Conservation (phyloP, 2,113 vertebrate genomes). For the Ovibos moschatus region DNA sequence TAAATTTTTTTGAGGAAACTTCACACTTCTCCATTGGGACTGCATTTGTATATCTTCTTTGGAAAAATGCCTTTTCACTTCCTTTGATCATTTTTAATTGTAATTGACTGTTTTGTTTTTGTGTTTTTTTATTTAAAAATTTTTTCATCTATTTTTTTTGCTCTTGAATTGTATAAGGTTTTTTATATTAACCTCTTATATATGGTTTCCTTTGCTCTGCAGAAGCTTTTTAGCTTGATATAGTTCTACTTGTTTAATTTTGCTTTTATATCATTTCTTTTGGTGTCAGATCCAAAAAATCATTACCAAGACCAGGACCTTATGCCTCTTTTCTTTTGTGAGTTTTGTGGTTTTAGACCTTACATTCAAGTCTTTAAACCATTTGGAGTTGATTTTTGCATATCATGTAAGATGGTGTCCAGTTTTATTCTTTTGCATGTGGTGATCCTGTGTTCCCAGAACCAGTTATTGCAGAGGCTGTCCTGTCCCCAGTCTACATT, state of each 20-base stretch:
- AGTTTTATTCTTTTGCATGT: not conserved
- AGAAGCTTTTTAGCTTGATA: not conserved
- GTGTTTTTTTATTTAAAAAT: not conserved
- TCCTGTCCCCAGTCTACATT: not conserved
- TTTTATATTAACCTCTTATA: not conserved
- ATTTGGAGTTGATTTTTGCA: not conserved
- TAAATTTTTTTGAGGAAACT: not conserved
- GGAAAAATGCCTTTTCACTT: not conserved
- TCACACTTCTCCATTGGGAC: not conserved
- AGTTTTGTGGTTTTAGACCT: not conserved
- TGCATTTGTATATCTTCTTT: not conserved
- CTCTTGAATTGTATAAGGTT: not conserved
- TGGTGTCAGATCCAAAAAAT: not conserved
- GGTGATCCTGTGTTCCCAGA: not conserved
- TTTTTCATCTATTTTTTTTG: not conserved
- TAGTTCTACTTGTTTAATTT: not conserved
- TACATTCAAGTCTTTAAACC: not conserved
- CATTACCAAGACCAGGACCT: not conserved
- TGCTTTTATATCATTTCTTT: not conserved
- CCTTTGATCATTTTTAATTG: not conserved
- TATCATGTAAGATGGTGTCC: not conserved
- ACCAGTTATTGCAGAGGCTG: not conserved
- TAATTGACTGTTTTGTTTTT: not conserved
- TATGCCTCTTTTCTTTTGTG: not conserved
- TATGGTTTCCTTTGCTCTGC: not conserved